Conservation (phyloP, 1,140 invertebrate genomes). For the Neodiprion fabricii region DNA sequence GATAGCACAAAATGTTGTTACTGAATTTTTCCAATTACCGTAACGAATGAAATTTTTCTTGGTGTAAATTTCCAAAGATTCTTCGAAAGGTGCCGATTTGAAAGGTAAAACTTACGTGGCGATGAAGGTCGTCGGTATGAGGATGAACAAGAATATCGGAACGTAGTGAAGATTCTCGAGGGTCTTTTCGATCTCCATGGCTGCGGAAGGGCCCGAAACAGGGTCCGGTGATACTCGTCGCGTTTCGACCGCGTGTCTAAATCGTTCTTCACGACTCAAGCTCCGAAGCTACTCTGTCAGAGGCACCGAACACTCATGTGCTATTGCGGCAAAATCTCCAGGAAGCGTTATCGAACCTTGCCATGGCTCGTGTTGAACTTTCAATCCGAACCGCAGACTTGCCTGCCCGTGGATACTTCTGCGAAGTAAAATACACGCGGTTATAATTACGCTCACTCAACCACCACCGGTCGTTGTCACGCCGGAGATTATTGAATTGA, state of each 20-base stretch:
- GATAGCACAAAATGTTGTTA: no score
- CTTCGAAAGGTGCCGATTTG: conserved; percentile 13
- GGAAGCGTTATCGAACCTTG: not conserved
- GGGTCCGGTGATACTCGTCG: not conserved
- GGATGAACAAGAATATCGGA: conserved; percentile 64
- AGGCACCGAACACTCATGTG: not conserved
- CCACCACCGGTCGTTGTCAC: no score
- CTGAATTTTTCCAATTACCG: no score
- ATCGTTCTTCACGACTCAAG: not conserved
- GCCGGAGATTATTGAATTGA: no score
- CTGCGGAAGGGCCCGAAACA: no score
- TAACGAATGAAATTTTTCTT: no score
- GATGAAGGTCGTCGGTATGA: conserved; percentile 67
- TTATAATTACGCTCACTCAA: no score
- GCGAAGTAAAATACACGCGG: no score
- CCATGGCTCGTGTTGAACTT: not conserved
- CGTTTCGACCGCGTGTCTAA: not conserved
- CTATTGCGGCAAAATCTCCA: not conserved
- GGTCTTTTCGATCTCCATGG: conserved; percentile 40
- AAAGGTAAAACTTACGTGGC: conserved; percentile 61
- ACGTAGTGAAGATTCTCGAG: conserved; percentile 61
- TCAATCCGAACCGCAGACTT: not conserved
- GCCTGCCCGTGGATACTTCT: not conserved
- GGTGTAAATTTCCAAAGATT: not conserved
- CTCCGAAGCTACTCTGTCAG: not conserved